phyloP scores from a whole-genome alignment of 2,888 invertebrate species.

The Keiferia lycopersicella region DNA sequence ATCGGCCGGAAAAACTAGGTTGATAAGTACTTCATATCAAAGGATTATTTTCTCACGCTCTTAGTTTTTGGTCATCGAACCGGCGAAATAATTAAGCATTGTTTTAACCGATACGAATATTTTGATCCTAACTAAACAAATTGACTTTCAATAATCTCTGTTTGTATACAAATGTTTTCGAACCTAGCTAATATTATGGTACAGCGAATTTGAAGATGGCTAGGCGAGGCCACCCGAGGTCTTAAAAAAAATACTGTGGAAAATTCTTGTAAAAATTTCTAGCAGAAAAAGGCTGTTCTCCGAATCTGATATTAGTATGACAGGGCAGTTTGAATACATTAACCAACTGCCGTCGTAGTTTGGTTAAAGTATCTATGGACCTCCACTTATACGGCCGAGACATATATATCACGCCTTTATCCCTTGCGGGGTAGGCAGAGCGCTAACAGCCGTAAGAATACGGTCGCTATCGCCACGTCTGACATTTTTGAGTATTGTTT shows the following conservation, averaged over 20 bases:
- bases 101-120: too few species aligned
- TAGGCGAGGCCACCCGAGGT: background rate
- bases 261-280: conserved; percentile 15
- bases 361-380: conserved; percentile 12
- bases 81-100: too few species aligned
- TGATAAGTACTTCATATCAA: too few species aligned
- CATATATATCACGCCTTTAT: background rate
- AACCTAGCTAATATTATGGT: background rate
- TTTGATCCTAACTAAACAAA: too few species aligned
- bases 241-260: conserved; percentile 6
- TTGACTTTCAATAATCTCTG: too few species aligned
- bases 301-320: background rate
- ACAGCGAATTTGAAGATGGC: background rate
- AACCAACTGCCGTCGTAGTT: conserved; percentile 9
- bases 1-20: too few species aligned
- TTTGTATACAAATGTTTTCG: background rate
- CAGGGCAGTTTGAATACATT: conserved; percentile 19
- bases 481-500: too few species aligned
- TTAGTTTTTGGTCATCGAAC: too few species aligned
- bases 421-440: too few species aligned
- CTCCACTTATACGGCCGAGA: background rate
- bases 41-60: too few species aligned
- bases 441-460: too few species aligned
- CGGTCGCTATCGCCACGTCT: too few species aligned
- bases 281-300: conserved; percentile 13